Evolutionary conservation across 2,888 invertebrate genomes (phyloP), one percentile per base, ranked within the genome.

Genomic region (Melipona beecheii): DNA sequence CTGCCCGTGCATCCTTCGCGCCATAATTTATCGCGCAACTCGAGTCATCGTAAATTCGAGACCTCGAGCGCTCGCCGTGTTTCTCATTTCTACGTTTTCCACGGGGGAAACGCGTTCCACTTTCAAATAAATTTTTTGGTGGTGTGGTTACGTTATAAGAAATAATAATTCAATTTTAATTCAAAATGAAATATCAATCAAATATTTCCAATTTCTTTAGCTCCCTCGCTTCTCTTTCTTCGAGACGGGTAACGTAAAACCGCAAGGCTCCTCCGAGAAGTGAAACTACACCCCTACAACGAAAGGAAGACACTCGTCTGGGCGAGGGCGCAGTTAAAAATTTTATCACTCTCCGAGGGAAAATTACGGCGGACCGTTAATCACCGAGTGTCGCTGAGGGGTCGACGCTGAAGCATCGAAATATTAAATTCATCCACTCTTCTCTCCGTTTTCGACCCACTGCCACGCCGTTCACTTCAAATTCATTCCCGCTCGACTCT

Each of bases 311-410:
- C 52, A 43, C 66, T 81, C 66, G 19, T 60, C 66, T 21, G 6
- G 24, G 21, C 71, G 36, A 56, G 24, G 24, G n/a, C 27, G 43
- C n/a, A 72, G 73, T 79, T 79, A 81, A 81, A 81, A 68, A 68
- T 68, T 72, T 79, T 62, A 79, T 62, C 60, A 31, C 36, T 19
- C 56, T n/a, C 69, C 5, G 5, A 13, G 19, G 68, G 19, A 27
- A 62, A 73, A 54, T 62, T 49, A 43, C 54, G 27, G 21, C 56
- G 73, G 56, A 69, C 56, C 56, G 50, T 68, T 73, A 81, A 73
- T 62, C 73, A 56, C 56, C 56, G 69, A 64, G 60, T 13, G 68
- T 69, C 54, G 27, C 36, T 69, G 19, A 17, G 2, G 13, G 21
- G 17, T 68, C 27, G 27, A 1, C 31, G 36, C 54, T 72, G 52